Conservation (phyloP, 2,888 invertebrate species). For the Lutraria lutraria region DNA sequence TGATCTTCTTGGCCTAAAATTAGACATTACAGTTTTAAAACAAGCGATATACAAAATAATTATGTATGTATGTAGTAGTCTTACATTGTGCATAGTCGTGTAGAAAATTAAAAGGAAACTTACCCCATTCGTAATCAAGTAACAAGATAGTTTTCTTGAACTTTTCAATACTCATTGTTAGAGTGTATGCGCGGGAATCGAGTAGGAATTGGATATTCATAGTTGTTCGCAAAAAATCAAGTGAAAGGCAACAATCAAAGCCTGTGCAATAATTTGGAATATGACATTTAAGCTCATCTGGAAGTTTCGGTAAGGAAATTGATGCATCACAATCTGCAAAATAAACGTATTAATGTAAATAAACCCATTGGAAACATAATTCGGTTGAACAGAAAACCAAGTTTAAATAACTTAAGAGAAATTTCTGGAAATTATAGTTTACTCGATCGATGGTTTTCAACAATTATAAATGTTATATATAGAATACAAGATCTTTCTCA, state of each 20-base stretch:
- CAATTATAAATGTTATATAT: too few relatives aligned
- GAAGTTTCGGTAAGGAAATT: constrained; percentile 50
- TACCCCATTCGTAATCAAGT: constrained; percentile 66
- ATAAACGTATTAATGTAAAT: background rate
- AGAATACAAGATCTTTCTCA: too few relatives aligned
- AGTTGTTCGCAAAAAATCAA: constrained; percentile 53
- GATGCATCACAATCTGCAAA: constrained; percentile 42
- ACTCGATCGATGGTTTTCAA: too few relatives aligned
- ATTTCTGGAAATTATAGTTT: too few relatives aligned
- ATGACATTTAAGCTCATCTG: constrained; percentile 61
- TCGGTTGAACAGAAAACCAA: too few relatives aligned
- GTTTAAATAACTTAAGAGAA: too few relatives aligned
- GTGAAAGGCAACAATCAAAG: constrained; percentile 69
- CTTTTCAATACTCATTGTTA: constrained; percentile 66
- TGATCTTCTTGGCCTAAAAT: constrained; percentile 59
- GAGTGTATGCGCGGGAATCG: constrained; percentile 64
- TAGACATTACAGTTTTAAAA: background rate
- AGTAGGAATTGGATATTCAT: constrained; percentile 65
- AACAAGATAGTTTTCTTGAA: constrained; percentile 50
- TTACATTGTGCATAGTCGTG: background rate
- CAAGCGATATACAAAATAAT: background rate
- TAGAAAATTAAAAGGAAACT: background rate
- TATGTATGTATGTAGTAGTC: background rate
- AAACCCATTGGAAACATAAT: too few relatives aligned
- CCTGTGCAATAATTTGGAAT: constrained; percentile 68